Conservation (phyloP, 2,888 invertebrate species). For the Caradrina clavipalpis region DNA sequence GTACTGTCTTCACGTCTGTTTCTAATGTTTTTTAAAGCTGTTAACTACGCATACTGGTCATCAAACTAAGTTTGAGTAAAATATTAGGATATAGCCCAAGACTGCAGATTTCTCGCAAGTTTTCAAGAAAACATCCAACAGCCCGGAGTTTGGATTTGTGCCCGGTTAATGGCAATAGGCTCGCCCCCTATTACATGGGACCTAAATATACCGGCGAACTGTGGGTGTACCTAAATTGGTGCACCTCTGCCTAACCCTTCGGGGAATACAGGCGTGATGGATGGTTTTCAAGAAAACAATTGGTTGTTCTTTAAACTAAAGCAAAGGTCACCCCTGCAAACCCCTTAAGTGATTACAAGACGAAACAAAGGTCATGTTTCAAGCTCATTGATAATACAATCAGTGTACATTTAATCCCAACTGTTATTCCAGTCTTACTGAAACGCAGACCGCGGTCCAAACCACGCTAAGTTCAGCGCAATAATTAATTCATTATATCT, state of each 20-base stretch:
- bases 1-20: too few species aligned
- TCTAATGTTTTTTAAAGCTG: too few species aligned
- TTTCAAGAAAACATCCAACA: neutral
- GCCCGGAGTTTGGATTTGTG: too few species aligned
- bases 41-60: too few species aligned
- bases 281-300: neutral
- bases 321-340: neutral
- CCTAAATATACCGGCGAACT: too few species aligned
- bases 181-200: too few species aligned
- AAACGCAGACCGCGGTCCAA: slow-evolving; percentile 32
- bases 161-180: too few species aligned
- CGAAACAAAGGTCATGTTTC: slow-evolving; percentile 25
- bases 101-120: neutral
- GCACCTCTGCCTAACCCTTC: too few species aligned
- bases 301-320: neutral
- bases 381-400: slow-evolving; percentile 40
- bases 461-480: slow-evolving; percentile 32
- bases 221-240: too few species aligned
- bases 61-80: too few species aligned
- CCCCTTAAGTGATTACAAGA: slow-evolving; percentile 22
- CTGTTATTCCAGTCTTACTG: slow-evolving; percentile 14
- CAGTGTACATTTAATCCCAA: slow-evolving; percentile 34
- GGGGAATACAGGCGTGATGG: too few species aligned
- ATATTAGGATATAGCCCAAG: too few species aligned
- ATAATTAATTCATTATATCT: slow-evolving; percentile 56